These are phyloP conservation scores for Teinopalpus imperialis DNA, from an alignment of 2,888 invertebrate species.

Conservation along the genomic window DNA sequence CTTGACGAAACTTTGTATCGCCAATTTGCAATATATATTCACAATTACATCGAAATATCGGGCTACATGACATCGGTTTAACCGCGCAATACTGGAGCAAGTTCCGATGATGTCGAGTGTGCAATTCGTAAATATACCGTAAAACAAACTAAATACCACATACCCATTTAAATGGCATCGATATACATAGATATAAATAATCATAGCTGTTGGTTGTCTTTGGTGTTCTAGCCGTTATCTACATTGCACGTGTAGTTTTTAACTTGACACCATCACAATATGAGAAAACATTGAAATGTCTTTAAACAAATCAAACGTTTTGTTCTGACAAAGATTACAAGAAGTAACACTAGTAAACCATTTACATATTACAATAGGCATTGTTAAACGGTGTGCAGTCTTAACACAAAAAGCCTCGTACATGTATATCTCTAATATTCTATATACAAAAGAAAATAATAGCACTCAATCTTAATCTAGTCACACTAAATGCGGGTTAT, in stretches of 20 bases:
- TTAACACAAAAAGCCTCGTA: slow-evolving; percentile 17
- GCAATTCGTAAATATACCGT: slow-evolving; percentile 27
- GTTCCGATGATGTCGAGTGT: slow-evolving; percentile 17
- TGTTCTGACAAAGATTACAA: background rate
- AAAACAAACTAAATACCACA: slow-evolving; percentile 42
- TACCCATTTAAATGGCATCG: slow-evolving; percentile 38
- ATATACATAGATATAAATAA: slow-evolving; percentile 42
- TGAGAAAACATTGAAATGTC: slow-evolving; percentile 7
- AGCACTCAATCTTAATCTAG: slow-evolving; percentile 4
- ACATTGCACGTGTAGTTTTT: slow-evolving; percentile 41
- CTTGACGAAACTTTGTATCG: slow-evolving; percentile 42
- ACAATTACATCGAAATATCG: slow-evolving; percentile 21
- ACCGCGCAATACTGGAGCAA: slow-evolving; percentile 41
- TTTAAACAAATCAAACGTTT: slow-evolving; percentile 1
- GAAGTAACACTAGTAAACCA: slow-evolving; percentile 8
- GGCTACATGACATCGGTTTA: slow-evolving; percentile 42
- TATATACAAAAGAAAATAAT: background rate
- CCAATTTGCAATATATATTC: slow-evolving; percentile 27
- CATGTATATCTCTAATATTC: background rate
- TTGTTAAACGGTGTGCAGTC: slow-evolving; percentile 4
- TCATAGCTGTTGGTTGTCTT: slow-evolving; percentile 58
- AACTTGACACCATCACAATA: slow-evolving; percentile 37
- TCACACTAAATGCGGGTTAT: slow-evolving; percentile 1
- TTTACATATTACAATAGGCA: slow-evolving; percentile 4
- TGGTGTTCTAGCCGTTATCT: slow-evolving; percentile 78